Conservation (phyloP, 64 coral and sea anemone species). For the Trachythela sp. region DNA sequence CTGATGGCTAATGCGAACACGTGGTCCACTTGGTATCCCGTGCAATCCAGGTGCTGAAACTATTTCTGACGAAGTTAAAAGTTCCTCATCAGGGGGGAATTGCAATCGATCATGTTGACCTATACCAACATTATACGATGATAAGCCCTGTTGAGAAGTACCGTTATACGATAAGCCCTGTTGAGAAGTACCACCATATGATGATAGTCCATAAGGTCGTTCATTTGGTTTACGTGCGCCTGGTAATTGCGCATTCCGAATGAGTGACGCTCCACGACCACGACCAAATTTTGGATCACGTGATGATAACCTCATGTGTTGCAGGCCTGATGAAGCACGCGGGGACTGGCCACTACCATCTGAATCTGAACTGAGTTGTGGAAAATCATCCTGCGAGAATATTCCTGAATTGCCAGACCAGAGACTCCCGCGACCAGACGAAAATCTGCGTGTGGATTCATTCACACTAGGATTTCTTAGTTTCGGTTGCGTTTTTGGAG, state of each 20-base stretch:
- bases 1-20: constrained; percentile 52
- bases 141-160: not conserved
- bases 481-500: not conserved
- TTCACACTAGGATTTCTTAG: not conserved
- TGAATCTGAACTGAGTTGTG: constrained; percentile 11
- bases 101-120: constrained; percentile 29
- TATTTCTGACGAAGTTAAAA: constrained; percentile 61
- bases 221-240: not conserved
- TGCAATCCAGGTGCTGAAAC: constrained; percentile 36
- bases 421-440: not conserved
- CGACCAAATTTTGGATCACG: not conserved
- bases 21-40: constrained; percentile 54
- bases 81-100: constrained; percentile 71
- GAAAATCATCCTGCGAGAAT: not conserved
- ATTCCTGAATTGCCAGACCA: not conserved
- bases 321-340: not conserved
- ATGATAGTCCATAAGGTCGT: not conserved
- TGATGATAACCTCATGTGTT: not conserved
- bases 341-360: not conserved
- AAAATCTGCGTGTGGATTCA: not conserved
- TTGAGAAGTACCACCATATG: not conserved
- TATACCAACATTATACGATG: not conserved
- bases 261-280: not conserved
- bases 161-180: constrained; percentile 3
- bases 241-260: constrained; percentile 8